Conservation (phyloP, 2,113 vertebrate species). For the Octodon degus region DNA sequence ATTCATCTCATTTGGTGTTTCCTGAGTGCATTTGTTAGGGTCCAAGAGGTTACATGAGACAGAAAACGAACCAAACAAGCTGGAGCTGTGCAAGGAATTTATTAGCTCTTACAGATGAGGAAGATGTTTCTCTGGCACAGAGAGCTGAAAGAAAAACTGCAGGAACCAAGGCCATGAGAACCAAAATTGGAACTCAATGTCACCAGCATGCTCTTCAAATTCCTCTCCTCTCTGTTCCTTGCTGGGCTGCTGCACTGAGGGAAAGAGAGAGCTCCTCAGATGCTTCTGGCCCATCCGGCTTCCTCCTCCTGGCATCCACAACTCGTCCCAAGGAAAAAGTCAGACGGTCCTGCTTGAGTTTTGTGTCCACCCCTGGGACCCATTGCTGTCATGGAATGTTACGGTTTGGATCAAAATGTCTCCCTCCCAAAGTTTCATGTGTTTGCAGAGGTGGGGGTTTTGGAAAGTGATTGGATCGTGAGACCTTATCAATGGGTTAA, state of each 20-base stretch:
- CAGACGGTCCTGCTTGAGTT: neutral
- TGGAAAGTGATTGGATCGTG: neutral
- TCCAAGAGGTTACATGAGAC: neutral
- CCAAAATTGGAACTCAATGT: neutral
- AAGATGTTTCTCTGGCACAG: neutral
- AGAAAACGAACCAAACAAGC: neutral
- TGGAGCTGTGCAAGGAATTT: neutral
- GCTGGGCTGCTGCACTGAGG: neutral
- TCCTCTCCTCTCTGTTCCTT: neutral
- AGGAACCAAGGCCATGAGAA: neutral
- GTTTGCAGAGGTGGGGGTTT: neutral
- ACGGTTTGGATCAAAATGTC: neutral
- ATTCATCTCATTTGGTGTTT: neutral
- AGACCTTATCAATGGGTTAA: neutral
- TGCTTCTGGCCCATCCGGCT: neutral
- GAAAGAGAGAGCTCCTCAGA: neutral
- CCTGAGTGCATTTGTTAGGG: neutral
- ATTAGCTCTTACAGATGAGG: neutral
- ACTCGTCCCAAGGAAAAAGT: slow-evolving; percentile 8
- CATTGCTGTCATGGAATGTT: neutral
- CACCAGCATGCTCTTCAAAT: neutral
- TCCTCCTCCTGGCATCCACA: neutral
- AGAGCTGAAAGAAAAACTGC: neutral
- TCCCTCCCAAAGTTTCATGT: neutral
- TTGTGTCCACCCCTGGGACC: neutral